These are phyloP conservation scores for Heterodera carotae DNA, from an alignment of 1,140 invertebrate genomes.

Conservation along the genomic window DNA sequence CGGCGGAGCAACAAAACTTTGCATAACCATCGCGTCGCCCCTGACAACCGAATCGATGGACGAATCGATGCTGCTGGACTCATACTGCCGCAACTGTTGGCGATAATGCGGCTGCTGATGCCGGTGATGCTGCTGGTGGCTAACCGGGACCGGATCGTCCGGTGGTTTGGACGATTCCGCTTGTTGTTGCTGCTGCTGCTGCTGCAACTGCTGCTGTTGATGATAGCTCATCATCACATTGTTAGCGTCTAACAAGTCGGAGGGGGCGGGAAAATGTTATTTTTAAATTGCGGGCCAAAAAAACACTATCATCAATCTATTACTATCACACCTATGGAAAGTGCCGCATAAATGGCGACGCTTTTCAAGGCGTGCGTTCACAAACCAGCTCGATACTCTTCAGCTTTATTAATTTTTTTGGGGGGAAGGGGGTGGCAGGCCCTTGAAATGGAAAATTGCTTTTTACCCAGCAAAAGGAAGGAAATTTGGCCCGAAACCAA, in stretches of 20 bases:
- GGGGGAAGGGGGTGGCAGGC: too few species aligned
- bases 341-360: too few species aligned
- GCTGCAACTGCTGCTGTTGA: too few species aligned
- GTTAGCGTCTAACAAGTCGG: neutral
- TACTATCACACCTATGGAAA: too few species aligned
- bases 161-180: slow-evolving; percentile 16
- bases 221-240: neutral
- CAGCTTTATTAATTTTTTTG: too few species aligned
- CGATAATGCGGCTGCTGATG: neutral
- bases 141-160: slow-evolving; percentile 8
- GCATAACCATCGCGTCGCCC: slow-evolving; percentile 17
- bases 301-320: too few species aligned
- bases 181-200: neutral
- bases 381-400: too few species aligned
- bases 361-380: too few species aligned
- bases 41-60: slow-evolving; percentile 19
- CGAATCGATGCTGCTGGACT: neutral
- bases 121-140: neutral
- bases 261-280: neutral
- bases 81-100: neutral
- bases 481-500: too few species aligned
- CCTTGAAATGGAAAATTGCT: too few species aligned
- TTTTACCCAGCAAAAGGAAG: too few species aligned
- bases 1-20: neutral
- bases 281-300: neutral